Evolutionary conservation across 2,113 vertebrate species (phyloP).

Genomic region (Felis chaus): DNA sequence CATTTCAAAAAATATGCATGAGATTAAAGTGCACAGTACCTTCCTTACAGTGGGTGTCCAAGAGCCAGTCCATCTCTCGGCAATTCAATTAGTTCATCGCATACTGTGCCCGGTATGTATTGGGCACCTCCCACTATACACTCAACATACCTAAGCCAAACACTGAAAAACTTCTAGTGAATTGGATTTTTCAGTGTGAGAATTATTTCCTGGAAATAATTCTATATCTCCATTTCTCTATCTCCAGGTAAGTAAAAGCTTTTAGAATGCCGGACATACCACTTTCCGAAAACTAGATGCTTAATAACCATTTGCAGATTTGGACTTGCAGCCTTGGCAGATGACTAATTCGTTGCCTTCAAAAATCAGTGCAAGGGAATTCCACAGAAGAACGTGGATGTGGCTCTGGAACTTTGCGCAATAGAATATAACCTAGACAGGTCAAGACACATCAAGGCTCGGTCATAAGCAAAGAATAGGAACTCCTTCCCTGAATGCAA

Average conservation of each 20-base stretch:
- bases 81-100: neutral
- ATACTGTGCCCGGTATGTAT: too few relatives aligned
- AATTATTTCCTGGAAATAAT: neutral
- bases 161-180: neutral
- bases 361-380: neutral
- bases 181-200: neutral
- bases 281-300: neutral
- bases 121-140: neutral
- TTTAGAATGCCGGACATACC: neutral
- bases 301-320: neutral
- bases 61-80: neutral
- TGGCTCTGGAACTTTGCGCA: neutral
- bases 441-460: neutral
- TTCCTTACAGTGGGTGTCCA: neutral
- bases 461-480: neutral
- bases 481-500: neutral
- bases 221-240: neutral
- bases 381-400: neutral
- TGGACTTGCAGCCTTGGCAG: neutral
- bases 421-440: neutral
- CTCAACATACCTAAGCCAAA: neutral
- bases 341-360: neutral
- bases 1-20: neutral
- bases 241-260: neutral
- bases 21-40: neutral